These are phyloP conservation scores for Caiman crocodilus DNA, from an alignment of 2,797 vertebrate species.

Conservation along the genomic window DNA sequence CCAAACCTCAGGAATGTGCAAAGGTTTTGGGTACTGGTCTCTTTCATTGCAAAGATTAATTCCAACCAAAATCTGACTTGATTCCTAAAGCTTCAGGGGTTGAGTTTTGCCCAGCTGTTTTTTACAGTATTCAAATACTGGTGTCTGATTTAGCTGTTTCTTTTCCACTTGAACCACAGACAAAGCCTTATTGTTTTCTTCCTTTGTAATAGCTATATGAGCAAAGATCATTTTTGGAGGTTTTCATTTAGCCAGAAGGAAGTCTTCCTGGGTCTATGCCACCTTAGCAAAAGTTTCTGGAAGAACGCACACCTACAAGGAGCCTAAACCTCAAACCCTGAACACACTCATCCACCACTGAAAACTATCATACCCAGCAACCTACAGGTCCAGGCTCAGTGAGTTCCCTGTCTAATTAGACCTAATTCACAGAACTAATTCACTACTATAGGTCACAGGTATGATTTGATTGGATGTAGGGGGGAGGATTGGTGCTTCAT, in stretches of 20 bases:
- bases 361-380: background rate
- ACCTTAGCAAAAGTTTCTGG: background rate
- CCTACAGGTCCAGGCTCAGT: background rate
- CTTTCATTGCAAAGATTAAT: background rate
- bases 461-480: background rate
- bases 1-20: background rate
- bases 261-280: background rate
- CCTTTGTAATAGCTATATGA: background rate
- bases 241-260: background rate
- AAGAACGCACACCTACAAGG: background rate
- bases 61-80: background rate
- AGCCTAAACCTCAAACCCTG: background rate
- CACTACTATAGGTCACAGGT: background rate
- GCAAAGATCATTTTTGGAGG: background rate
- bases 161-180: background rate
- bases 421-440: background rate
- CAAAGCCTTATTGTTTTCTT: background rate
- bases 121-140: background rate
- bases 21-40: background rate
- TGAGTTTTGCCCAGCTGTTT: background rate
- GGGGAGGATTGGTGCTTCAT: background rate
- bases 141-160: background rate
- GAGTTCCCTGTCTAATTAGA: slow-evolving; percentile 8
- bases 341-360: background rate
- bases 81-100: background rate